Evolutionary conservation across 2,888 invertebrate genomes (phyloP), one percentile per base, ranked within the genome.

Genomic region (Hirudinaria manillensis): DNA sequence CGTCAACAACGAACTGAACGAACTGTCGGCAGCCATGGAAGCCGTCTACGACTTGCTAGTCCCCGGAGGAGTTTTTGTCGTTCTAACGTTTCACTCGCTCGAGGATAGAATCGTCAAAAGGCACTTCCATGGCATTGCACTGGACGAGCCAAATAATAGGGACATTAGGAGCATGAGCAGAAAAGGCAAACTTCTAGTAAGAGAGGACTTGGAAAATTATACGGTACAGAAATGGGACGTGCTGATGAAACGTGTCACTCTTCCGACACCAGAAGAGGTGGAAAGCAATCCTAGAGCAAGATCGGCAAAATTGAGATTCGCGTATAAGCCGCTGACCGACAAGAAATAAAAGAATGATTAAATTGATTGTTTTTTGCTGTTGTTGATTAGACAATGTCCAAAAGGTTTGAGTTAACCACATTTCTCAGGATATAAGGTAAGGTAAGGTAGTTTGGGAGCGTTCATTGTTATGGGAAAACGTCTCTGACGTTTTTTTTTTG

Each of bases 1-100:
- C 86, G 93, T 97, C 0, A 97, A 97, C 83, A 93, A 97, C 84
- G 97, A 97, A 87, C 86, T 97, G 0, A 97, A 97, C 84, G 95
- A 97, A 87, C 89, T 97, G 1, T 93, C 95, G 87, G 92, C 92
- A 84, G 95, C 90, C 0, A 89, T 97, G 85, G 84, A 92, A 34
- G 81, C 94, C 75, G 91, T 94, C 0, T 89, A 90, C 78, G 75
- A 79, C 13, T 82, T 92, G 89, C 87, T 97, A 32, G 92, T 92
- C 86, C 85, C 89, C 0, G 89, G 79, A 55, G 96, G 96, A 0
- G 88, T 90, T 77, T 84, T 96, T 77, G 90, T 93, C 0, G 90
- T 92, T 0, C 89, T 97, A 61, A 90, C 93, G 21, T 97, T 96
- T 85, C 95, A 96, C 86, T 94, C 94, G 0, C 87, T 95, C 34